Conservation (phyloP, 2,797 vertebrate genomes). For the Microchirus variegatus region DNA sequence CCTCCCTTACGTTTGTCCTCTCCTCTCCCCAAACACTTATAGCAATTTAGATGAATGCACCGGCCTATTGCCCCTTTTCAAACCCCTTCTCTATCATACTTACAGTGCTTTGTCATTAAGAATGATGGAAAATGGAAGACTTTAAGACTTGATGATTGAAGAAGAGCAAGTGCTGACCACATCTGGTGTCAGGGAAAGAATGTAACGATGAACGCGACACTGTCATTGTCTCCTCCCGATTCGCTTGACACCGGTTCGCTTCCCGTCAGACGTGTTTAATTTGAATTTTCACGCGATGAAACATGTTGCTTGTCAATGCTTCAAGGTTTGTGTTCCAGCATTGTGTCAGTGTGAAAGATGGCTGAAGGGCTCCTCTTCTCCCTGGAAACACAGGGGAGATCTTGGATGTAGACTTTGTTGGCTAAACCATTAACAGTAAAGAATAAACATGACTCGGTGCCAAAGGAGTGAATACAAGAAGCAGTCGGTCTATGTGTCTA, state of each 20-base stretch:
- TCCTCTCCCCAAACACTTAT: constrained; percentile 21
- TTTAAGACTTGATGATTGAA: constrained; percentile 35
- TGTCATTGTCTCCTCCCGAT: constrained; percentile 7
- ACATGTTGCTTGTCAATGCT: constrained; percentile 17
- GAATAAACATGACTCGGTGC: constrained; percentile 32
- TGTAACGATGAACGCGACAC: neutral
- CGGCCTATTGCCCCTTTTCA: constrained; percentile 41
- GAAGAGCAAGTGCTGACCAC: constrained; percentile 35
- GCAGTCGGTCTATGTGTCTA: constrained; percentile 13
- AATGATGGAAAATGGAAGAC: constrained; percentile 51
- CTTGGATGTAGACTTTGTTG: constrained; percentile 26
- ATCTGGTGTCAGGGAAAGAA: constrained; percentile 2
- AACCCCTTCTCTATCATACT: constrained; percentile 45
- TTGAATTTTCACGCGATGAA: constrained; percentile 6
- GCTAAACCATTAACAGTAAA: constrained; percentile 32
- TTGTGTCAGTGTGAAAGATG: constrained; percentile 49
- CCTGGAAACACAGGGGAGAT: constrained; percentile 24
- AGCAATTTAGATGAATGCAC: constrained; percentile 55
- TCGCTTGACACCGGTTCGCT: neutral
- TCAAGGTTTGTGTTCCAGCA: constrained; percentile 40
- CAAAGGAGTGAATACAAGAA: constrained; percentile 21
- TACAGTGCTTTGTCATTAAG: constrained; percentile 41
- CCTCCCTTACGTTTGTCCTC: constrained; percentile 33
- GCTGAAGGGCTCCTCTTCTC: constrained; percentile 6
- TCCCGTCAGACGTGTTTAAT: constrained; percentile 12